These are phyloP conservation scores for Sciurus vulgaris DNA, from an alignment of 2,797 vertebrate species.

Conservation along the genomic window DNA sequence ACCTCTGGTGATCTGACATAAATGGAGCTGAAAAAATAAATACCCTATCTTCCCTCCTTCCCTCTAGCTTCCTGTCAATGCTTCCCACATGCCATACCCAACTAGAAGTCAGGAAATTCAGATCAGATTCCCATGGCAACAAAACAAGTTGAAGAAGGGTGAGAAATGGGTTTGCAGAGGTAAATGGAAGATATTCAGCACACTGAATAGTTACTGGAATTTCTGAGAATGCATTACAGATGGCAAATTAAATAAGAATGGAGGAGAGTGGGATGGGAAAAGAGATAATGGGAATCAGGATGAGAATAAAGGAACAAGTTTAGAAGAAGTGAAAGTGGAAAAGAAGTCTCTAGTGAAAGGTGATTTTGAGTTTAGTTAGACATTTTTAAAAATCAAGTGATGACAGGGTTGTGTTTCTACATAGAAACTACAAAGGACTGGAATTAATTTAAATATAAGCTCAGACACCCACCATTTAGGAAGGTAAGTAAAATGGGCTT, in stretches of 20 bases:
- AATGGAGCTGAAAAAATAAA: background rate
- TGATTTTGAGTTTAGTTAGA: background rate
- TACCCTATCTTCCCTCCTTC: background rate
- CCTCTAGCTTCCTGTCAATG: background rate
- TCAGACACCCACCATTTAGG: background rate
- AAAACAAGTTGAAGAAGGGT: background rate
- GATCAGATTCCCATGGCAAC: background rate
- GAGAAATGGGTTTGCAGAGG: background rate
- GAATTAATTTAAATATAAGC: slow-evolving; percentile 61
- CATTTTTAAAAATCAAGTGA: background rate
- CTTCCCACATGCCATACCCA: background rate
- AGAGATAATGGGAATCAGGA: background rate
- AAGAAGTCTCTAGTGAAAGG: slow-evolving; percentile 12
- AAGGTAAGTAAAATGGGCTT: background rate
- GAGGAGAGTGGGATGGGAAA: background rate
- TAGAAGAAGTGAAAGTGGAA: background rate
- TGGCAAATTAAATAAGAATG: background rate
- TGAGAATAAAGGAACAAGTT: background rate
- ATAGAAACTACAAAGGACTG: slow-evolving; percentile 17
- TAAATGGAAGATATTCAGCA: background rate
- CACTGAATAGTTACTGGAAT: background rate
- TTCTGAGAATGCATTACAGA: background rate
- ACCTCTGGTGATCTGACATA: background rate
- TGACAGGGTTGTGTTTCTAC: background rate
- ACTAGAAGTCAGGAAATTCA: background rate